phyloP scores from a whole-genome alignment of 1,140 invertebrate genomes.

The Cataglyphis hispanica region DNA sequence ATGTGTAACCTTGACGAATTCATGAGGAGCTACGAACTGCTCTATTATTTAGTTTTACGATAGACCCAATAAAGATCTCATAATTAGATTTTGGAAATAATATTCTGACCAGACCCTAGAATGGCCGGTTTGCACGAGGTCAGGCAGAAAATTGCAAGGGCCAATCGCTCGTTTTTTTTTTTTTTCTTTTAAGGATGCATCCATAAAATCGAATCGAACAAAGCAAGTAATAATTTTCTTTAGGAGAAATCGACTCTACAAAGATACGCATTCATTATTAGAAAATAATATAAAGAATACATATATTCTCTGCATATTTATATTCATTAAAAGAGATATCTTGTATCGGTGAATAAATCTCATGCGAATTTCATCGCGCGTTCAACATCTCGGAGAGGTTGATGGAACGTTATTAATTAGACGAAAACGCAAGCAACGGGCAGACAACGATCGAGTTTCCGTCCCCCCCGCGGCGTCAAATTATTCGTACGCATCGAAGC shows the following conservation, averaged over 20 bases:
- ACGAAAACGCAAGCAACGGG: background rate
- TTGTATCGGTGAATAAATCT: conserved; percentile 14
- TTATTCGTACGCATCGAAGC: conserved; percentile 48
- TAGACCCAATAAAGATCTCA: conserved; percentile 86
- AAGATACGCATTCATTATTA: background rate
- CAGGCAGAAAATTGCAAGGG: conserved; percentile 67
- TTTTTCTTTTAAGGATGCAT: conserved; percentile 21
- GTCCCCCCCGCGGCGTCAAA: conserved; percentile 58
- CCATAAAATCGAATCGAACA: background rate
- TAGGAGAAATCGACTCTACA: background rate
- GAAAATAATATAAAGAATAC: background rate
- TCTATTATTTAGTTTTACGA: conserved; percentile 84
- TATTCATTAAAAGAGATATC: background rate
- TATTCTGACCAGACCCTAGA: conserved; percentile 71
- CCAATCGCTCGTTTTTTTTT: conserved; percentile 55
- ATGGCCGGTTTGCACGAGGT: background rate
- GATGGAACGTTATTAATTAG: conserved; percentile 47
- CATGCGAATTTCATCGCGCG: background rate
- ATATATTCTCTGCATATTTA: background rate
- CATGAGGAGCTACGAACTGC: conserved; percentile 45
- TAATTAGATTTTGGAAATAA: conserved; percentile 87
- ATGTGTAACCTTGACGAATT: background rate
- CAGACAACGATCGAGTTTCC: background rate
- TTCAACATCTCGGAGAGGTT: background rate
- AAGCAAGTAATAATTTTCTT: background rate